Percentiles rank a stretch among this genome's conserved stretches.
Conservation (phyloP, 1,140 invertebrate species). For the Manduca sexta region DNA sequence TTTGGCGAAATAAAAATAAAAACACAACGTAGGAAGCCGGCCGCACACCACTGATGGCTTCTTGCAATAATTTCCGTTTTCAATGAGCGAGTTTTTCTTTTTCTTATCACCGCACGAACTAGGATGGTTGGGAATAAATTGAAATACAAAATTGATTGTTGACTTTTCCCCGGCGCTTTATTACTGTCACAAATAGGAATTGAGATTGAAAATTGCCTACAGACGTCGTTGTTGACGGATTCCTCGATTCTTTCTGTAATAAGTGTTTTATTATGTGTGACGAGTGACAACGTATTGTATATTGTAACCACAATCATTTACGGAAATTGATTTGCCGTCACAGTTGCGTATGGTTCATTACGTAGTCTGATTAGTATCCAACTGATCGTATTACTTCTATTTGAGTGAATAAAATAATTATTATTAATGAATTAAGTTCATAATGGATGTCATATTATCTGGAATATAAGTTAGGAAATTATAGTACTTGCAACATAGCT, state of each 20-base stretch:
- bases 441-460: too few relatives aligned
- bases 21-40: constrained; percentile 51
- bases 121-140: constrained; percentile 72
- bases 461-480: too few relatives aligned
- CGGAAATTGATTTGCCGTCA: too few relatives aligned
- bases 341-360: too few relatives aligned
- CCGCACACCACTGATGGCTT: constrained; percentile 69
- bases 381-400: background rate
- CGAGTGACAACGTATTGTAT: background rate
- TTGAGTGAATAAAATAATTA: background rate
- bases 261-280: background rate
- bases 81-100: constrained; percentile 72
- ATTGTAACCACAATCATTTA: too few relatives aligned
- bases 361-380: too few relatives aligned
- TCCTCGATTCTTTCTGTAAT: constrained; percentile 7
- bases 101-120: constrained; percentile 70
- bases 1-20: constrained; percentile 42
- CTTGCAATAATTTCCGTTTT: constrained; percentile 74
- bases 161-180: constrained; percentile 71
- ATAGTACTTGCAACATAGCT: too few relatives aligned
- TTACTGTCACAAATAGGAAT: constrained; percentile 72
- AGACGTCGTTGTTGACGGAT: constrained; percentile 50
- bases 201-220: constrained; percentile 70
- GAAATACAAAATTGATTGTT: constrained; percentile 75
- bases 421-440: too few relatives aligned